phyloP scores from a whole-genome alignment of 2,113 vertebrate genomes.

The Muscicapa adusta region DNA sequence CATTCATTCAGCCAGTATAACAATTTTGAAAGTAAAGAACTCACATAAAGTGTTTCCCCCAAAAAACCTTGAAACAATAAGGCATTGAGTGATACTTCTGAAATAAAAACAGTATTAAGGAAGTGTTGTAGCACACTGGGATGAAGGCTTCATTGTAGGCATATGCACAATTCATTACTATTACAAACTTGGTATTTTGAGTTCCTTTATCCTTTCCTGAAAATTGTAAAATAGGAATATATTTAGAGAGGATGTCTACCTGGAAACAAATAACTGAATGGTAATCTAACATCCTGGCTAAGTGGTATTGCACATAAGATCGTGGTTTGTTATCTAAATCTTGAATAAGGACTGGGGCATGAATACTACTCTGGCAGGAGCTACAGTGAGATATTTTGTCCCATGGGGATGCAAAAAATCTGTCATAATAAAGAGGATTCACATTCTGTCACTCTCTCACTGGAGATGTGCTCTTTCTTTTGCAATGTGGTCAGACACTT shows the following conservation, averaged over 20 bases:
- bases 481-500: not conserved
- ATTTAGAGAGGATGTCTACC: not conserved
- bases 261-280: not conserved
- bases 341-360: not conserved
- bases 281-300: not conserved
- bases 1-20: not conserved
- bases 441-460: not conserved
- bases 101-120: not conserved
- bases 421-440: not conserved
- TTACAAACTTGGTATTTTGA: not conserved
- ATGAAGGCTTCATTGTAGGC: not conserved
- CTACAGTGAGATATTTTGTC: not conserved
- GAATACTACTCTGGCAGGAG: not conserved
- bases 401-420: not conserved
- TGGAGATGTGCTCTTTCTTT: not conserved
- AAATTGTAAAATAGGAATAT: not conserved
- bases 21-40: not conserved
- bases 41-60: not conserved
- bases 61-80: not conserved
- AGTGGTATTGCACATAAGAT: not conserved
- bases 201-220: not conserved
- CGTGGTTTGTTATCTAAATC: not conserved
- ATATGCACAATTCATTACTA: not conserved
- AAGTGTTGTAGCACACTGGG: not conserved
- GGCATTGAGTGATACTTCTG: not conserved